Percentiles rank a stretch among this genome's conserved stretches.
Conservation (phyloP, 1,140 invertebrate genomes). For the Phymorhynchus buccinoides region DNA sequence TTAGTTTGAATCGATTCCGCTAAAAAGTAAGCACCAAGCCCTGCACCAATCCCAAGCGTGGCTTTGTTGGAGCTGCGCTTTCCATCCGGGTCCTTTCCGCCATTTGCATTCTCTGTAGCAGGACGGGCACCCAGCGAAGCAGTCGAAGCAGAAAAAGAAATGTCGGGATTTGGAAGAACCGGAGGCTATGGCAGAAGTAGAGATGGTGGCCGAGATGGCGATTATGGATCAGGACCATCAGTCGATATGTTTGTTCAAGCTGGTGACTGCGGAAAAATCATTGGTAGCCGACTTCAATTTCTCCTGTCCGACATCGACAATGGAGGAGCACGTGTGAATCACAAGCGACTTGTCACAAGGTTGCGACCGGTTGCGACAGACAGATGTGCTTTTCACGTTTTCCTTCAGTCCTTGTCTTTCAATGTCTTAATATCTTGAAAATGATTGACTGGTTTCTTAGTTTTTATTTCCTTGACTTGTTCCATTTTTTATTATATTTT, state of each 20-base stretch:
- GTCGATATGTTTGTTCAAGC: slow-evolving; percentile 15
- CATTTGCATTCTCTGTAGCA: not conserved
- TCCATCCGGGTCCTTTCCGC: not conserved
- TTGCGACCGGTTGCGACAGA: not conserved
- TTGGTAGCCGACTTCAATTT: slow-evolving; percentile 3
- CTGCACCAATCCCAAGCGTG: too few species aligned
- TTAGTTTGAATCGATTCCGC: too few species aligned
- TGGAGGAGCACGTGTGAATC: slow-evolving; percentile 5
- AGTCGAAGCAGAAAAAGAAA: not conserved
- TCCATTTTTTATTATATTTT: too few species aligned
- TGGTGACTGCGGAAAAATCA: slow-evolving; percentile 33
- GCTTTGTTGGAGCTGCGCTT: not conserved
- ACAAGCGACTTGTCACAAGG: not conserved
- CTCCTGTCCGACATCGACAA: not conserved
- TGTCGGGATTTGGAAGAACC: slow-evolving; percentile 25
- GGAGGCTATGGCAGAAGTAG: slow-evolving; percentile 38
- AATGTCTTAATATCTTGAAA: not conserved
- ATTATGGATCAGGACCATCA: not conserved
- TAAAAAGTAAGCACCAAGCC: too few species aligned
- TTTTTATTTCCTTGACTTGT: too few species aligned
- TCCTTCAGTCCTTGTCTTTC: slow-evolving; percentile 11
- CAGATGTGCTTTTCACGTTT: slow-evolving; percentile 7
- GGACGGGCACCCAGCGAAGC: not conserved
- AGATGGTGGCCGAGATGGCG: not conserved
- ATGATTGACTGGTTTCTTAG: too few species aligned